Evolutionary conservation across 2,888 invertebrate genomes (phyloP), one percentile per base, ranked within the genome.

Genomic region (Vesta saturnalis): DNA sequence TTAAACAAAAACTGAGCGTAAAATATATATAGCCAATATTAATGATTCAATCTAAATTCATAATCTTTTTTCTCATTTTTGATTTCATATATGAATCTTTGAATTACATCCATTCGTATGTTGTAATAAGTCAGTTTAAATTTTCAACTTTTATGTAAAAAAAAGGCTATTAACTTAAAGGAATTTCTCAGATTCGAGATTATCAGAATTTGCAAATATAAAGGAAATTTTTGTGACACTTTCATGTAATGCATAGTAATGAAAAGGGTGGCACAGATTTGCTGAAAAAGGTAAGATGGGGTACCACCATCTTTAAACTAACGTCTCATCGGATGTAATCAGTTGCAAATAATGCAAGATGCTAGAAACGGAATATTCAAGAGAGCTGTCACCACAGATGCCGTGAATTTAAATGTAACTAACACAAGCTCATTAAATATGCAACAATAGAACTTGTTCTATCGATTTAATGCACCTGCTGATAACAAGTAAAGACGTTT

Each of bases 331-430:
- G 52, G 52, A 73, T 72, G 73, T 74, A 72, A 74, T 74, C 74
- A 72, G 67, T 64, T 60, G 66, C 69, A 75, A 78, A 79, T 81
- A 79, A 79, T 79, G 77, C 78, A 72, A 75, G 74, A 75, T 75
- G 74, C 74, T 77, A 78, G 78, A 77, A 80, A 80, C 79, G 75
- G 80, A 80, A 79, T 80, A 78, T 80, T 79, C 79, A 80, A 80
- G 80, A 78, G 74, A 78, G 75, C 79, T 80, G 80, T 81, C 78
- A 78, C 79, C 79, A 77, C 81, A 81, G 79, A 79, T 81, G 81
- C 77, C 79, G 73, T 73, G 73, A 73, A 73, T 70, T 60, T 70
- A 64, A 68, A 71, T 67, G 67, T 66, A 66, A 64, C 67, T 55
- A 68, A 71, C 71, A 60, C 57, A 60, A 43, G 18, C 56, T 56